phyloP scores from a whole-genome alignment of 1,140 invertebrate genomes.

The Steinernema feltiae region DNA sequence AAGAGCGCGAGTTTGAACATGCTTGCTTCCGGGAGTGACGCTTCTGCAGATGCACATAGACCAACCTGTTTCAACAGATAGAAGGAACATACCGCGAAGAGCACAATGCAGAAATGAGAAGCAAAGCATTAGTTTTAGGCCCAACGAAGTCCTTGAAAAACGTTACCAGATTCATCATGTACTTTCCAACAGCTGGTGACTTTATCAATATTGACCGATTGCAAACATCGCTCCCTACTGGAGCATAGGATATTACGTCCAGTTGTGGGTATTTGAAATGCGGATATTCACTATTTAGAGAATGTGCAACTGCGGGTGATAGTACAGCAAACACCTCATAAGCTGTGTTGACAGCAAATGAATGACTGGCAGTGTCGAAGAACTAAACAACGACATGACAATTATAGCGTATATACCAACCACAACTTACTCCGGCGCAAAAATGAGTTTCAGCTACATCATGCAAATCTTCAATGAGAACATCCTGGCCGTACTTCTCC shows the following conservation, averaged over 20 bases:
- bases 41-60: not conserved
- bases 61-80: not conserved
- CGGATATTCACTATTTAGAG: not conserved
- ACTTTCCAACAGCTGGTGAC: not conserved
- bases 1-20: not conserved
- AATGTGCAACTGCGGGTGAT: not conserved
- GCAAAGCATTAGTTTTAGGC: not conserved
- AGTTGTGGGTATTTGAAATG: not conserved
- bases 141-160: constrained; percentile 1
- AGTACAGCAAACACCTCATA: not conserved
- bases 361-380: not conserved
- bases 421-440: not conserved
- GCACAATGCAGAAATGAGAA: not conserved
- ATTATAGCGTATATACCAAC: not conserved
- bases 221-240: not conserved
- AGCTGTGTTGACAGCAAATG: not conserved
- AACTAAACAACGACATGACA: not conserved
- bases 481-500: not conserved
- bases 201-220: not conserved
- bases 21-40: not conserved
- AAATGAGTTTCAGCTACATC: not conserved
- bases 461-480: not conserved
- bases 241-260: not conserved
- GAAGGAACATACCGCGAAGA: not conserved
- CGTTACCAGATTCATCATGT: not conserved